Evolutionary conservation across 2,888 invertebrate genomes (phyloP), one percentile per base, ranked within the genome.

Genomic region (Conops quadrifasciatus): DNA sequence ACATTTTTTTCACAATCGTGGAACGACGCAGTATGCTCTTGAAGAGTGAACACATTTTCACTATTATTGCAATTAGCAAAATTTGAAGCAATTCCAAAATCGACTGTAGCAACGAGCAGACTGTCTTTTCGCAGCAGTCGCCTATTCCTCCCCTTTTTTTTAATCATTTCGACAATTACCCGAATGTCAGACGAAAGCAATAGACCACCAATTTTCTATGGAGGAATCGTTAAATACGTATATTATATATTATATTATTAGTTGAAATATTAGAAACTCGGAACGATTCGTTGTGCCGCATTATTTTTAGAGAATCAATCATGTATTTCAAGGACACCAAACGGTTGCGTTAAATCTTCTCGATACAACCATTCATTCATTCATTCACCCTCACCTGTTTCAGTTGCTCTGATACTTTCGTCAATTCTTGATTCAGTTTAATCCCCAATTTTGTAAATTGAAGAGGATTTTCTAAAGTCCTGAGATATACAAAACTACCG

Each of bases 21-120:
- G 73, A 72, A 68, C 74, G 74, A 76, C 77, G 76, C 73, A 77
- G 72, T 76, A 77, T 75, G 77, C 78, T 72, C 71, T 78, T 79
- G 77, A 78, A 77, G 79, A 79, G 77, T 78, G 81, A 78, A 80
- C 83, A 78, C 84, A 82, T 82, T 80, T 79, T 77, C 62, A 28
- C 15, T 56, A n/a, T n/a, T 24, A 13, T n/a, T 21, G 3, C 56
- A 56, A 56, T 43, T 13, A 11, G 11, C 15, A 49, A 19, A 49
- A n/a, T 4, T 49, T n/a, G 4, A 49, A 49, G 7, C n/a, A 5
- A 11, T 19, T 7, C 49, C 49, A 5, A 15, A 49, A 49, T 7
- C 4, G 9, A 36, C 9, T 36, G 36, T 9, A 9, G 4, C 9
- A 7, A 36, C 4, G 4, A 36, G 4, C 36, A 36, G 5, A 7